Base-by-base conservation (phyloP, 1,140 invertebrate species). In the Drosophila insularis region DNA sequence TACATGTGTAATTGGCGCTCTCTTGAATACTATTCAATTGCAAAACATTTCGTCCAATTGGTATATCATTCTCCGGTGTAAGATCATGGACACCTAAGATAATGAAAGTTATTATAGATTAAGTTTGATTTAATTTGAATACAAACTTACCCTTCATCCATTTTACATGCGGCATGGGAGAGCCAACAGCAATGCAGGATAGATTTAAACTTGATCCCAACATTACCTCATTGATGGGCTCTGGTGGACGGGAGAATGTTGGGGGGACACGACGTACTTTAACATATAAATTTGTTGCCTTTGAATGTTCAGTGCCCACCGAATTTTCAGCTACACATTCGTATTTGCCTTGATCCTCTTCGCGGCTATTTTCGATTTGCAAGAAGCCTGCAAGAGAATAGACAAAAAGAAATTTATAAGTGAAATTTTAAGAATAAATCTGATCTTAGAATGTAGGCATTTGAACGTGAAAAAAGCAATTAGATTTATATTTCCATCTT, bases 91-190 rank as follows among this genome's bases (percentile, higher is more conserved):
- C 95, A 17, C 94, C 93, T 94, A 53, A 27, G 17, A 21, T 23
- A 19, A 13, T 43, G 40, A 32, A 6, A 14, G 13, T 5, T 1
- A 53, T 53, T 14, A 37, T 1, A 13, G 1, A 3, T 50, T 19
- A 14, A 8, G 21, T 59, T 37, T 59, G 5, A 5, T 27, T 27
- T 27, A 27, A 6, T 27, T 27, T 5, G 27, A 5, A 27, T 27
- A 27, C 4, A 5, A 19, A 10, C 43, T 50, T 85, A 90, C 96
- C 98, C 92, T 97, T 97, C 66, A 96, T 95, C 98, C 98, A 99
- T 92, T 97, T 98, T 55, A 99, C 98, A 80, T 95, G 96, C 0
- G 99, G 99, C 98, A 99, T 99, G 0, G 99, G 99, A 0, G 98
- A 97, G 0, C 99, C 98, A 6, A 97, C 96, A 13, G 98, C 99